Evolutionary conservation across 2,113 vertebrate genomes (phyloP).

Genomic region (Limnothrissa miodon): DNA sequence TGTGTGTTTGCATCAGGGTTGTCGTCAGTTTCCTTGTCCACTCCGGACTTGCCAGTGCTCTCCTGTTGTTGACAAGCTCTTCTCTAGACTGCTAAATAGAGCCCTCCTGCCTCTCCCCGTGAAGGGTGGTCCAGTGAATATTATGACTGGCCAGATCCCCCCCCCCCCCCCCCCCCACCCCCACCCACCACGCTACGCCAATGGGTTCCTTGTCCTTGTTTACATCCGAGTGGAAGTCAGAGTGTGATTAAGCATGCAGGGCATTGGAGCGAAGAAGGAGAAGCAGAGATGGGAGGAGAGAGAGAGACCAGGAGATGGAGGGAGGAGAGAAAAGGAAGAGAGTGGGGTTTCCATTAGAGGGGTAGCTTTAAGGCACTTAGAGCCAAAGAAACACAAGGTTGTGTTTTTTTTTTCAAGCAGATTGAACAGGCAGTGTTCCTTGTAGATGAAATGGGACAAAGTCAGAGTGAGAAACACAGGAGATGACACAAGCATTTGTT

Average conservation of each 20-base stretch:
- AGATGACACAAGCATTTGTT: not conserved
- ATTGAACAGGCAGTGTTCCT: not conserved
- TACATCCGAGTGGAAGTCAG: slow-evolving; percentile 62
- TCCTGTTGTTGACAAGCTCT: slow-evolving; percentile 18
- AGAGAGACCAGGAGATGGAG: slow-evolving; percentile 34
- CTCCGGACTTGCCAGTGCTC: slow-evolving; percentile 37
- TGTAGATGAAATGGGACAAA: slow-evolving; percentile 4
- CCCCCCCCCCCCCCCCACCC: slow-evolving; percentile 51
- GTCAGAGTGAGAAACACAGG: not conserved
- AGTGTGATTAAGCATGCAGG: slow-evolving; percentile 67
- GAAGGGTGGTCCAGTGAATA: slow-evolving; percentile 31
- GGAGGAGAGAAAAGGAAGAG: slow-evolving; percentile 32
- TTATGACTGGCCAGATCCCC: slow-evolving; percentile 27
- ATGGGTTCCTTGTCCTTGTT: slow-evolving; percentile 59
- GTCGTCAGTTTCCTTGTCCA: slow-evolving; percentile 25
- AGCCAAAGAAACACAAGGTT: not conserved
- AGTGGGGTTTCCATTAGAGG: slow-evolving; percentile 12
- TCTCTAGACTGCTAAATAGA: slow-evolving; percentile 58
- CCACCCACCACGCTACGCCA: slow-evolving; percentile 53
- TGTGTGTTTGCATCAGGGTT: not conserved
- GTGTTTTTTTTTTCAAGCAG: not conserved
- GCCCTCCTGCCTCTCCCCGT: slow-evolving; percentile 53
- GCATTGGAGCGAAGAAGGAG: slow-evolving; percentile 59
- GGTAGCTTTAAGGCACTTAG: slow-evolving; percentile 2
- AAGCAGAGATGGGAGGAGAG: slow-evolving; percentile 29